Conservation (phyloP, 1,140 invertebrate genomes). For the Anoplolepis gracilipes region DNA sequence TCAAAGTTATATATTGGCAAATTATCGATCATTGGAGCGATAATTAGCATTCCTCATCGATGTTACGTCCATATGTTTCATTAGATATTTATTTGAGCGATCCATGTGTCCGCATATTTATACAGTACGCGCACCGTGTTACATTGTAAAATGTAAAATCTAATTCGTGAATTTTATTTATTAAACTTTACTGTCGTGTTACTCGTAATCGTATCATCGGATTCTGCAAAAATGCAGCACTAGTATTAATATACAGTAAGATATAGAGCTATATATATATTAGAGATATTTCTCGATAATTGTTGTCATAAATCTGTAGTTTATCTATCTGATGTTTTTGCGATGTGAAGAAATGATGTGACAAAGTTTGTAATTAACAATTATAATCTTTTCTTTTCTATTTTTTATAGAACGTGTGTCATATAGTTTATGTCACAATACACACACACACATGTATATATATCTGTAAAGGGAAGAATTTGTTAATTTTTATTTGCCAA, state of each 20-base stretch:
- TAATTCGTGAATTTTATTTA: conserved; percentile 30
- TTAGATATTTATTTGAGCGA: conserved; percentile 40
- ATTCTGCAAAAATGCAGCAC: background rate
- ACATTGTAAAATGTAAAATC: conserved; percentile 11
- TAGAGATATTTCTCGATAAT: conserved; percentile 3
- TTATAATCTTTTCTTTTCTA: conserved; percentile 4
- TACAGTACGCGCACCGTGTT: background rate
- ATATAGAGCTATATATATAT: background rate
- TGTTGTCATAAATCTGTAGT: conserved; percentile 35
- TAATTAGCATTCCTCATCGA: conserved; percentile 36
- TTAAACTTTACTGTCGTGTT: background rate
- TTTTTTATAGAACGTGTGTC: conserved; percentile 23
- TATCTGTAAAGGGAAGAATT: background rate
- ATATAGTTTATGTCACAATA: conserved; percentile 7
- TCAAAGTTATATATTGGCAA: conserved; percentile 34
- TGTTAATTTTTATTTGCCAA: background rate
- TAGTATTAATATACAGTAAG: background rate
- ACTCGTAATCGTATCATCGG: background rate
- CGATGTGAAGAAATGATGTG: conserved; percentile 5
- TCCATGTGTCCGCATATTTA: background rate
- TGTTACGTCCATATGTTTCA: conserved; percentile 3
- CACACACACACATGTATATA: background rate
- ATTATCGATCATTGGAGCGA: conserved; percentile 21
- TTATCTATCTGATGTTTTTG: conserved; percentile 23
- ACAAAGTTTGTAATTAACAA: conserved; percentile 35